These are phyloP conservation scores for Hypsibius dujardini DNA, from an alignment of 1,140 invertebrate genomes.

Conservation along the genomic window DNA sequence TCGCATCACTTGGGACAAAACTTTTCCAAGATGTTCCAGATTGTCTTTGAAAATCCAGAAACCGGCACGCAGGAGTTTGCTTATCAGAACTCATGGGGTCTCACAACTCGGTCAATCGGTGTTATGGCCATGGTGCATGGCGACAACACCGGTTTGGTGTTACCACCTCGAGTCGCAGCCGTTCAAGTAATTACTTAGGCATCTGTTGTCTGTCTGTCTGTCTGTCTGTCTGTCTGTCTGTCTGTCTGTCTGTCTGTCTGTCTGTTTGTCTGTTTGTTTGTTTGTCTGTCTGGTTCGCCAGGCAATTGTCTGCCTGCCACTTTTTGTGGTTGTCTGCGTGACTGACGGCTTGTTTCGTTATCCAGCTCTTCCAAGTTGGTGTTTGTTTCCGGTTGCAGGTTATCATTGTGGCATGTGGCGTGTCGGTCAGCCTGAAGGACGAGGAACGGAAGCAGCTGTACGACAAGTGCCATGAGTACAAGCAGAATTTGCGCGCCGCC, in stretches of 20 bases:
- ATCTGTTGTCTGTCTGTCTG: too few relatives aligned
- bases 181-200: constrained; percentile 41
- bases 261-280: too few relatives aligned
- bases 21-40: constrained; percentile 99
- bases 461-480: constrained; percentile 49
- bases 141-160: constrained; percentile 83
- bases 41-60: constrained; percentile 75
- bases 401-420: constrained; percentile 86
- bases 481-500: constrained; percentile 32
- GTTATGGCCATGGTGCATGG: constrained; percentile 92
- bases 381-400: too few relatives aligned
- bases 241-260: too few relatives aligned
- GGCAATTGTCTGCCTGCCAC: constrained; percentile 14
- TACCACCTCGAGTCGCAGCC: constrained; percentile 75
- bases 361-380: too few relatives aligned
- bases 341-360: too few relatives aligned
- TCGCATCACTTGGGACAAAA: constrained; percentile 97
- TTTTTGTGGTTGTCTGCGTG: constrained; percentile 7
- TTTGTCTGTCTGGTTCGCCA: constrained; percentile 21
- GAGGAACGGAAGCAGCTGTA: constrained; percentile 51
- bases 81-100: constrained; percentile 95
- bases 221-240: too few relatives aligned
- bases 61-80: constrained; percentile 64
- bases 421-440: constrained; percentile 58
- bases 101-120: constrained; percentile 86